These are phyloP conservation scores for Pristis pectinata DNA, from an alignment of 2,797 vertebrate genomes.

Conservation along the genomic window DNA sequence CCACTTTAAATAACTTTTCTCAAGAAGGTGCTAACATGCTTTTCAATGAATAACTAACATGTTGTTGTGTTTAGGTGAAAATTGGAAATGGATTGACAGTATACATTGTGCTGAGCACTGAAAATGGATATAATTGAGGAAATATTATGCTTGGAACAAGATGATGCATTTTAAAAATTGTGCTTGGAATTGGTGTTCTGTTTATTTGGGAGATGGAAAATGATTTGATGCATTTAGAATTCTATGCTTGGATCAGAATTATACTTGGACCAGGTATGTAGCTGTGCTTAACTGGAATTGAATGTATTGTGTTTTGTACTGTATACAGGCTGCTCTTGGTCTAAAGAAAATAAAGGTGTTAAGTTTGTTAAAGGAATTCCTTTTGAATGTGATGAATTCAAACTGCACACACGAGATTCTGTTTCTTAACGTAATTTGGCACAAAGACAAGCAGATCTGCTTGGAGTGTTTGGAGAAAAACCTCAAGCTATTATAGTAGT, in stretches of 20 bases:
- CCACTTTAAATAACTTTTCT: constrained; percentile 18
- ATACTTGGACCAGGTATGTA: constrained; percentile 36
- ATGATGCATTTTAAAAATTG: constrained; percentile 34
- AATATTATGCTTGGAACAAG: constrained; percentile 32
- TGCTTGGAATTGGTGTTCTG: constrained; percentile 27
- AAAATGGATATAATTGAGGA: constrained; percentile 31
- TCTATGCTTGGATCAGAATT: constrained; percentile 37
- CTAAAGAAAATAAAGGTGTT: constrained; percentile 32
- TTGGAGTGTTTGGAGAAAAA: background rate
- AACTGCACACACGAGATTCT: constrained; percentile 14
- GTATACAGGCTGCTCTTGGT: constrained; percentile 38
- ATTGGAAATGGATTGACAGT: constrained; percentile 37
- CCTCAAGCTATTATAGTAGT: background rate
- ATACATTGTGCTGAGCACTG: constrained; percentile 35
- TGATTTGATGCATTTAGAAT: constrained; percentile 35
- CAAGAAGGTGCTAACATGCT: constrained; percentile 35
- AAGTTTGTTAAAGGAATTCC: constrained; percentile 32
- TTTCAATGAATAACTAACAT: constrained; percentile 31
- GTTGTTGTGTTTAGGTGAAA: constrained; percentile 30
- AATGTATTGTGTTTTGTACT: constrained; percentile 35
- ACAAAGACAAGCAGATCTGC: background rate
- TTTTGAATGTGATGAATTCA: constrained; percentile 33
- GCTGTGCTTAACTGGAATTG: constrained; percentile 35
- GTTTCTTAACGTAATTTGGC: background rate
- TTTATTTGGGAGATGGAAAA: constrained; percentile 35